These are phyloP conservation scores for Phrynocephalus guinanensis DNA, from an alignment of 2,797 vertebrate genomes.

Conservation along the genomic window DNA sequence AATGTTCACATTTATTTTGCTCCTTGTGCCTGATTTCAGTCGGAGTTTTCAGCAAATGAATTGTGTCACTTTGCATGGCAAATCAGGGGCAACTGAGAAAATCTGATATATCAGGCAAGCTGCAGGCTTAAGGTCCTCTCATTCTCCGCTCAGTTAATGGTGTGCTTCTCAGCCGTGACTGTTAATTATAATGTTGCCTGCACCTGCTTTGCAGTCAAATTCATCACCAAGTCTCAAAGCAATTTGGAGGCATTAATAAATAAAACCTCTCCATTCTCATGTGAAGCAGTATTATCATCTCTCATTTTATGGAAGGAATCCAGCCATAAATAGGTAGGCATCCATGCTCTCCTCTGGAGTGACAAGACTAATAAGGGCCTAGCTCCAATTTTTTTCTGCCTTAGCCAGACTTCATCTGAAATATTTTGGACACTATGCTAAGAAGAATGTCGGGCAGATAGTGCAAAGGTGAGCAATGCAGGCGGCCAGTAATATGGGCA, in stretches of 20 bases:
- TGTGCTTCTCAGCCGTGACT: not conserved
- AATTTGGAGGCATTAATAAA: not conserved
- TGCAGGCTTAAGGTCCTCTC: not conserved
- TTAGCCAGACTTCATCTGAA: not conserved
- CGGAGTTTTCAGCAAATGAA: not conserved
- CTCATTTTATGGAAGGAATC: not conserved
- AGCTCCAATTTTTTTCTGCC: not conserved
- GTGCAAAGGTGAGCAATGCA: not conserved
- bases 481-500: not conserved
- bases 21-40: not conserved
- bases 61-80: not conserved
- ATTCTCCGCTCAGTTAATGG: not conserved
- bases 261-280: not conserved
- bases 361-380: not conserved
- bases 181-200: rapidly evolving
- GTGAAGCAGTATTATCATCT: not conserved
- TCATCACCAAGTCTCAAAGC: constrained; percentile 14
- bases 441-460: not conserved
- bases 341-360: not conserved
- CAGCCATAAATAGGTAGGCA: not conserved
- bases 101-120: not conserved
- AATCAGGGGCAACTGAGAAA: not conserved
- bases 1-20: not conserved
- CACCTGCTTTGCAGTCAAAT: not conserved
- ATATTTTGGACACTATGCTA: too few relatives aligned